Base-by-base conservation (phyloP, 2,113 vertebrate genomes). In the Mionectes macconnelli region DNA sequence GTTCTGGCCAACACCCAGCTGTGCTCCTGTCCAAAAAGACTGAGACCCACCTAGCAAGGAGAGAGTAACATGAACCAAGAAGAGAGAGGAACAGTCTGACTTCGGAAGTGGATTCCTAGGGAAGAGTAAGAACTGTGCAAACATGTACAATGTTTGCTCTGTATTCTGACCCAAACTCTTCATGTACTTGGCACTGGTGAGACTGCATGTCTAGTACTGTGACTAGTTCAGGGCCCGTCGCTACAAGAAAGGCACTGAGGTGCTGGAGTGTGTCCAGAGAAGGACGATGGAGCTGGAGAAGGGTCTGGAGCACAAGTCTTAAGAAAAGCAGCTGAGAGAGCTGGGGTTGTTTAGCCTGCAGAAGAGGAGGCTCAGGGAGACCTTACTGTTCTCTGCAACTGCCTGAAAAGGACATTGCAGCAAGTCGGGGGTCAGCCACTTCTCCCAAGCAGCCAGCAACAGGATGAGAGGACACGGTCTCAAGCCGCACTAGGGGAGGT, bases 101-200 rank as follows among this genome's bases (percentile, higher is more conserved):
- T 88, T 81, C 22, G 70, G 42, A 87, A 82, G 13, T 14, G 40
- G 30, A n/a, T 14, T 47, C 17, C 39, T 75, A 45, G 39, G 56
- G 47, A 55, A 55, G 31, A 91, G 23, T 63, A 82, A 40, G 12
- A 63, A 37, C 13, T 70, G 8, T 69, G n/a, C 31, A 72, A 20
- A 47, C 5, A 4, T 2, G 9, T 1, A 5, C 0, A 0, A 21
- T 63, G 20, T 25, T 89, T 74, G 77, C 37, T n/a, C 53, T 8
- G 20, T 69, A 42, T 19, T 76, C 37, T 63, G 13, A 59, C 35
- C 27, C 60, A 50, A 25, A 37, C 17, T 60, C 42, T 40, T 63
- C 2, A 12, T n/a, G 35, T 49, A 12, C 11, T 31, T 4, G 15
- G 56, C 13, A 4, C 66, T 79, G 57, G 20, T 63, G 42, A 49